Percentiles rank a stretch among this genome's conserved stretches.
Conservation (phyloP, 2,113 vertebrate genomes). For the Pygoscelis antarcticus region DNA sequence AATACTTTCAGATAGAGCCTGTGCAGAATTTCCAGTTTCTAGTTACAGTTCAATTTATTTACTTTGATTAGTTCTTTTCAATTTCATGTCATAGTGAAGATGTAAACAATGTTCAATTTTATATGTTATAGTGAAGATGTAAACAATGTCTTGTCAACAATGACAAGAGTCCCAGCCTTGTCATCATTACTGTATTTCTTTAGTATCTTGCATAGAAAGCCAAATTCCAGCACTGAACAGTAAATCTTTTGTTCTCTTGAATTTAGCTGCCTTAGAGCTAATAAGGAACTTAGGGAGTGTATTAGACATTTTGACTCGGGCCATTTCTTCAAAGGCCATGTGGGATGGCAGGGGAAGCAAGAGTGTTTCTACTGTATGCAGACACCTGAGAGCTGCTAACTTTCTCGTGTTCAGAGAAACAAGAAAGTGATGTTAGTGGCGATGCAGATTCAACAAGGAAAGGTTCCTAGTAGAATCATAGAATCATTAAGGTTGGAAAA, state of each 20-base stretch:
- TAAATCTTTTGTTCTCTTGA: neutral
- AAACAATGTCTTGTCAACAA: neutral
- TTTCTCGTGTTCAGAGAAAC: neutral
- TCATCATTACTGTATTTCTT: neutral
- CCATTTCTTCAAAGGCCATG: neutral
- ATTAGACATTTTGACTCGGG: neutral
- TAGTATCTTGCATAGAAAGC: neutral
- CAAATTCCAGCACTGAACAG: neutral
- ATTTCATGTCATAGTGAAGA: neutral
- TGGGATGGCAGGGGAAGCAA: neutral
- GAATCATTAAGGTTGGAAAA: too few species aligned
- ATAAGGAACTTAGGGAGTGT: neutral
- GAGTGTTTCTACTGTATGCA: neutral
- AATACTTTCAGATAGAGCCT: neutral
- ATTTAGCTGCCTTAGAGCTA: neutral
- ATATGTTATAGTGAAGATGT: neutral
- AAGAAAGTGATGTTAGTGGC: neutral
- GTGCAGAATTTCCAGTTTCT: neutral
- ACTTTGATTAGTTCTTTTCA: neutral
- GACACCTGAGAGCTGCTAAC: neutral
- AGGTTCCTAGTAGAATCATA: neutral
- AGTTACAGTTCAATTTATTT: neutral
- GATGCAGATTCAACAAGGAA: neutral
- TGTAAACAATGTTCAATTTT: neutral
- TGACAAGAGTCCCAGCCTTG: neutral